Percentiles rank a stretch among this genome's conserved stretches.
phyloP scores from a whole-genome alignment of 2,797 vertebrate species.

The Pipistrellus pygmaeus region DNA sequence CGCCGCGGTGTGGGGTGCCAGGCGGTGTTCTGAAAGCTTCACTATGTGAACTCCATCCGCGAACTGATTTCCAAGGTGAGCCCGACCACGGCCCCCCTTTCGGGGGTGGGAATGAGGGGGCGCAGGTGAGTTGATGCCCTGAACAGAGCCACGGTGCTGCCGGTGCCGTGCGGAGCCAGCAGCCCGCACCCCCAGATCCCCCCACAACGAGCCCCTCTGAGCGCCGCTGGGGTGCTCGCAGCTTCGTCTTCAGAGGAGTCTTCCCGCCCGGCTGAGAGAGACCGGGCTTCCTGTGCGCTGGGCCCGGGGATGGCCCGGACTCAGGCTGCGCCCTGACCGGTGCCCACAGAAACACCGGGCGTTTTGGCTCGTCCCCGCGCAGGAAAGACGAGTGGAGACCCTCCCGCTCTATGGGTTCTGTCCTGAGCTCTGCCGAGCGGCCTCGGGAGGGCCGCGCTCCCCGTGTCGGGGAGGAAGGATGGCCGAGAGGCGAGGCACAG shows the following conservation, averaged over 20 bases:
- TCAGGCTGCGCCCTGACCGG: background rate
- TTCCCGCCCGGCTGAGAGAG: background rate
- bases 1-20: background rate
- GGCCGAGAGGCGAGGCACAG: background rate
- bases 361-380: background rate
- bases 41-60: background rate
- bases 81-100: background rate
- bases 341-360: no score
- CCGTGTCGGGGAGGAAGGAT: background rate
- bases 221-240: fast-evolving
- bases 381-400: background rate
- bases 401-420: background rate
- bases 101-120: background rate
- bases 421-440: background rate
- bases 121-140: fast-evolving
- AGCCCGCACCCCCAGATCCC: no score
- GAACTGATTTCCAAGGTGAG: background rate
- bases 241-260: background rate
- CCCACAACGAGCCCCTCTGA: no score
- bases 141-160: fast-evolving
- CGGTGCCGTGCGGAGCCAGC: background rate
- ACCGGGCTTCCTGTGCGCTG: background rate
- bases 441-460: background rate
- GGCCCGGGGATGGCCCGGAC: background rate
- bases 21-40: background rate